A percentile compares a stretch with the other conserved stretches of the same genome.
Conservation (phyloP, 2,113 vertebrate species). For the Salvator merianae region DNA sequence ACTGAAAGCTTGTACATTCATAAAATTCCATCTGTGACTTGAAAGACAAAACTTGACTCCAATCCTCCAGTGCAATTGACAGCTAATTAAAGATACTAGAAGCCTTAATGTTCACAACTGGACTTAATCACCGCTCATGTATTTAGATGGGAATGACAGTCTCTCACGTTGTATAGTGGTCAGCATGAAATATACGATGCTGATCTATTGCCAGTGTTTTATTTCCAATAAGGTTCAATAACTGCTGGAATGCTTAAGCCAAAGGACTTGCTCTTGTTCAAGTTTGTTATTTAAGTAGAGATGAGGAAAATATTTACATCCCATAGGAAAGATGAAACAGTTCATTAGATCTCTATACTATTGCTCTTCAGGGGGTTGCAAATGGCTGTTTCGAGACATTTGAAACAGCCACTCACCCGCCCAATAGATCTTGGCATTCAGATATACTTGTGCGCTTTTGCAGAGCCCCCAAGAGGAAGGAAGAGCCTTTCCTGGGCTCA, state of each 20-base stretch:
- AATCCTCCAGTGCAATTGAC: background rate
- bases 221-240: background rate
- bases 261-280: conserved; percentile 13
- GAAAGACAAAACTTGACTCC: background rate
- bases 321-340: conserved; percentile 24
- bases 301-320: background rate
- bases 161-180: background rate
- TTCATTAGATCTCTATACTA: background rate
- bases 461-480: no score
- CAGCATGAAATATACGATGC: background rate
- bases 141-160: background rate
- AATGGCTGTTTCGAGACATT: no score
- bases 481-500: no score
- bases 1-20: background rate
- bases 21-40: background rate
- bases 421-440: no score
- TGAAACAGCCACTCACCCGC: no score
- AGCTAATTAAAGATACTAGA: background rate
- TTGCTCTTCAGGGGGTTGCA: no score
- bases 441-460: no score
- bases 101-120: background rate
- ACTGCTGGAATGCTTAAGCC: background rate
- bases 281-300: conserved; percentile 31
- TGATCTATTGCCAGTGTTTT: background rate
- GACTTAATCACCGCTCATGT: background rate